Evolutionary conservation across 2,797 vertebrate genomes (phyloP).

Genomic region (Artibeus jamaicensis): DNA sequence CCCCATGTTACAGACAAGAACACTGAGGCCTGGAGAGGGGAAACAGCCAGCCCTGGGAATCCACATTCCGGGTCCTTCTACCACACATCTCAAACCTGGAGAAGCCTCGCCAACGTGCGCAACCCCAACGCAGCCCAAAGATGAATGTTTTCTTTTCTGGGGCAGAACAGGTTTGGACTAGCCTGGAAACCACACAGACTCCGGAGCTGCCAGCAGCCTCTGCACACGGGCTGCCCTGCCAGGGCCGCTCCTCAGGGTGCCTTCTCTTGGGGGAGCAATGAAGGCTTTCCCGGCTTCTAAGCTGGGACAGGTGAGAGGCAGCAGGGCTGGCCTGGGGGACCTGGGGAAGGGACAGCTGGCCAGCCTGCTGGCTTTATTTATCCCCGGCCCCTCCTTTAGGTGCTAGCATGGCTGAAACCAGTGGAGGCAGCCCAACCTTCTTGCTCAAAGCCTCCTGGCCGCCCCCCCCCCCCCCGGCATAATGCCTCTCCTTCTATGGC

Average conservation of each 20-base stretch:
- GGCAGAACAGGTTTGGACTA: background rate
- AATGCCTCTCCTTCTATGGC: conserved; percentile 3
- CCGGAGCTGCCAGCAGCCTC: background rate
- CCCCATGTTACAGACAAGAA: background rate
- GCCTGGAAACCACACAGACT: background rate
- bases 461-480: accelerated
- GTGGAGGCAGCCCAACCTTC: background rate
- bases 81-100: background rate
- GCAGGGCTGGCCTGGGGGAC: background rate
- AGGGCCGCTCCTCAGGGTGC: background rate
- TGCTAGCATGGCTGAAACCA: background rate
- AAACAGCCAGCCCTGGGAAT: background rate
- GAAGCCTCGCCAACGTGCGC: no score
- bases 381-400: background rate
- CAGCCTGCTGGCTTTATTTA: background rate
- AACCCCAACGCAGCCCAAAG: background rate
- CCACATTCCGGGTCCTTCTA: background rate
- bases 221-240: accelerated
- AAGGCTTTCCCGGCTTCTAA: background rate
- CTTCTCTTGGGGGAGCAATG: background rate
- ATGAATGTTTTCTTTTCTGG: background rate
- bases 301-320: background rate
- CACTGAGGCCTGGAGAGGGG: background rate
- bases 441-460: background rate
- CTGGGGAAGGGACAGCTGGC: background rate